A percentile compares a stretch with the other conserved stretches of the same genome.
Conservation (phyloP, 2,888 invertebrate species). For the Lissonota sp. region DNA sequence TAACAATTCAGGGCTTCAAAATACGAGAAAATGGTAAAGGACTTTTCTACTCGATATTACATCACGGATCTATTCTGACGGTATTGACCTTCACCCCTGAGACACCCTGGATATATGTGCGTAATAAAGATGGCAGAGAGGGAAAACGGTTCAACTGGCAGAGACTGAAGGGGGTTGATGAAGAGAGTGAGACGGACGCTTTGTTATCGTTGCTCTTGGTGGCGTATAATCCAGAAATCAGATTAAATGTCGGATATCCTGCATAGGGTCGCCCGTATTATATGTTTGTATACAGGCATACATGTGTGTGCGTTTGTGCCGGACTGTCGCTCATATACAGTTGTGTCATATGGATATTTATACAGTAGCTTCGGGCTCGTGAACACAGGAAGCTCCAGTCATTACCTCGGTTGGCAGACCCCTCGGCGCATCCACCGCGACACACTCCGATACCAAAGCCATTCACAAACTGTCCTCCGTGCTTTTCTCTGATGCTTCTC, state of each 20-base stretch:
- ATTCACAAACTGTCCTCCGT: slow-evolving; percentile 70
- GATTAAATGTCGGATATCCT: slow-evolving; percentile 84
- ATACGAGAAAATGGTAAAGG: no score
- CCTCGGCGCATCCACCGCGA: slow-evolving; percentile 79
- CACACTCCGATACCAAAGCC: slow-evolving; percentile 79
- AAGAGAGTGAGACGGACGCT: slow-evolving; percentile 53
- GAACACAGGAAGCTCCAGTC: slow-evolving; percentile 82
- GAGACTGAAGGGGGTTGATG: slow-evolving; percentile 22
- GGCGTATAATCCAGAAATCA: slow-evolving; percentile 83
- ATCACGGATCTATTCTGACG: no score
- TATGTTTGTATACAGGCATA: slow-evolving; percentile 1
- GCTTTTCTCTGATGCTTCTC: no score
- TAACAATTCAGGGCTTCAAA: no score
- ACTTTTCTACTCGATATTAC: no score
- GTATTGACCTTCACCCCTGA: no score
- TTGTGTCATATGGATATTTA: slow-evolving; percentile 33
- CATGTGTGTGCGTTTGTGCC: slow-evolving; percentile 8
- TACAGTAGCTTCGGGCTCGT: slow-evolving; percentile 69
- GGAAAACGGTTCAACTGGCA: slow-evolving; percentile 9
- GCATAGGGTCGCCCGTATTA: slow-evolving; percentile 74
- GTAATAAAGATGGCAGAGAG: no score
- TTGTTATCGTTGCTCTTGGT: slow-evolving; percentile 76
- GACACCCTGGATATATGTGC: no score
- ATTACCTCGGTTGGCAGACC: slow-evolving; percentile 79
- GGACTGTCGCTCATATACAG: slow-evolving; percentile 45